A percentile compares a stretch with the other conserved stretches of the same genome.
phyloP scores from a whole-genome alignment of 2,888 invertebrate species.

The Dusona sp. region DNA sequence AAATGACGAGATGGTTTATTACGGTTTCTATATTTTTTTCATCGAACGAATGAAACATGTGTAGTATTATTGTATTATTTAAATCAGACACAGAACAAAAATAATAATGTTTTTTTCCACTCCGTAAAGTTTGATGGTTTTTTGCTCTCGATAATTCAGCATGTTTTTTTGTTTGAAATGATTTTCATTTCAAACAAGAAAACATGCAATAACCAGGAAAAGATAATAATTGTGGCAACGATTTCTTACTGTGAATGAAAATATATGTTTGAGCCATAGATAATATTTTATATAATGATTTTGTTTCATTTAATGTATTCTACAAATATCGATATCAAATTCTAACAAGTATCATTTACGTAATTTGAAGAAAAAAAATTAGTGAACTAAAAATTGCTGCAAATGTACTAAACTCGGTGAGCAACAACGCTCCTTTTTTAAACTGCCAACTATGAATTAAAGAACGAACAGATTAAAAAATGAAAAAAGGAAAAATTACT shows the following conservation, averaged over 20 bases:
- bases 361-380: not conserved
- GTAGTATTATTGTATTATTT: too few species aligned
- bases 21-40: not conserved
- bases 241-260: not conserved
- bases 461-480: not conserved
- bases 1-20: not conserved
- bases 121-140: too few species aligned
- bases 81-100: too few species aligned
- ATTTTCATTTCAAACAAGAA: too few species aligned
- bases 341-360: not conserved
- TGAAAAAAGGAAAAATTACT: not conserved
- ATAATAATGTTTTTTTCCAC: too few species aligned
- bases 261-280: not conserved
- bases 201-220: not conserved
- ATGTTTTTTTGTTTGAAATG: too few species aligned
- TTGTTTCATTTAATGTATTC: not conserved
- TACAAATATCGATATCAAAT: not conserved
- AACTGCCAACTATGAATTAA: too few species aligned
- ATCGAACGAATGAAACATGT: not conserved
- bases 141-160: too few species aligned
- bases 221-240: not conserved
- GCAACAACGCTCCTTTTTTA: too few species aligned
- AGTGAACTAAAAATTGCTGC: too few species aligned
- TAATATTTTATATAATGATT: not conserved
- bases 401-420: too few species aligned